These are phyloP conservation scores for Ifrita kowaldi DNA, from an alignment of 2,113 vertebrate species.

Conservation along the genomic window DNA sequence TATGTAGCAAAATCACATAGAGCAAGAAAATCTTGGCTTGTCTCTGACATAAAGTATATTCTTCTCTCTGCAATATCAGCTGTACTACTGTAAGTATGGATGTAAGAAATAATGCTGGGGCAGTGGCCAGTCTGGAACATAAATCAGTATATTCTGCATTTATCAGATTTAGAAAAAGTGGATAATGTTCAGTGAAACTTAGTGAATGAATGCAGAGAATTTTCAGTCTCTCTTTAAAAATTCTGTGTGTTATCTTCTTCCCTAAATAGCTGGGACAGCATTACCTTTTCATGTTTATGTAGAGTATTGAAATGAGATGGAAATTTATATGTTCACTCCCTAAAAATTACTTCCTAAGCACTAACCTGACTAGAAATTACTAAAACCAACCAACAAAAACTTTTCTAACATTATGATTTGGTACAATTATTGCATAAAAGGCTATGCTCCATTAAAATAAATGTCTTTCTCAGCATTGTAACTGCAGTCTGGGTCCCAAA, in stretches of 20 bases:
- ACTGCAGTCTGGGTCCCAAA: slow-evolving; percentile 14
- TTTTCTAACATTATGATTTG: not conserved
- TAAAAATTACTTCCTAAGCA: slow-evolving; percentile 58
- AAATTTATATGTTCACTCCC: slow-evolving; percentile 58
- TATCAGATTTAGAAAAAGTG: slow-evolving; percentile 13
- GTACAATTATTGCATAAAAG: slow-evolving; percentile 27
- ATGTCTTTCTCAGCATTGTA: not conserved
- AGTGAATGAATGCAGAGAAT: slow-evolving; percentile 38
- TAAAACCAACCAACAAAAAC: slow-evolving; percentile 31
- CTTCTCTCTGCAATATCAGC: not conserved
- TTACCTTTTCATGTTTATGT: slow-evolving; percentile 53
- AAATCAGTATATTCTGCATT: not conserved
- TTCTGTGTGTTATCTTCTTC: not conserved
- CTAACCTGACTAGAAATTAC: slow-evolving; percentile 53
- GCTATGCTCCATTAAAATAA: slow-evolving; percentile 36
- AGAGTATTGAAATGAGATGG: slow-evolving; percentile 56
- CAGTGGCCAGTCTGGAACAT: not conserved
- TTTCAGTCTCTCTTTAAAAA: not conserved
- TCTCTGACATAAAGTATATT: not conserved
- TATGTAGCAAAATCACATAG: not conserved
- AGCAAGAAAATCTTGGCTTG: not conserved
- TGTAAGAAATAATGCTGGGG: not conserved
- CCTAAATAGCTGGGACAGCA: not conserved
- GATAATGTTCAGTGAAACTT: slow-evolving; percentile 32
- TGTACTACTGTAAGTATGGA: not conserved